phyloP scores from a whole-genome alignment of 2,797 vertebrate species.

The Acridotheres tristis region DNA sequence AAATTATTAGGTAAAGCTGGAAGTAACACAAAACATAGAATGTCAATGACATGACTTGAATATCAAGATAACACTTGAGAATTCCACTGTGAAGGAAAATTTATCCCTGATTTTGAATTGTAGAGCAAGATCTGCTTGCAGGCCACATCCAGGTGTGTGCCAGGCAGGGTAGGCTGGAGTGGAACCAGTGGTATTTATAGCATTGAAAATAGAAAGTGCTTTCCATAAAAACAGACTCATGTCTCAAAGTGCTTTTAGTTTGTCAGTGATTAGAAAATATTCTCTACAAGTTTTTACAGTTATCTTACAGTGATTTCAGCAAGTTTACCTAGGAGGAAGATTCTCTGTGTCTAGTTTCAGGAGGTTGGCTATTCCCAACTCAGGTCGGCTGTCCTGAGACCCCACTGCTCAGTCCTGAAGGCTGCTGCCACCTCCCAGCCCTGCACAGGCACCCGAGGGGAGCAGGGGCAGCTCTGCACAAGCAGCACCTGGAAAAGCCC shows the following conservation, averaged over 20 bases:
- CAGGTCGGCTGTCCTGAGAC: not conserved
- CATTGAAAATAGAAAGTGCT: constrained; percentile 51
- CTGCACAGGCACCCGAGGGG: no score
- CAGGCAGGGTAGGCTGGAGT: not conserved
- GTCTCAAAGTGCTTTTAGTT: constrained; percentile 71
- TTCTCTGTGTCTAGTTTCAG: not conserved
- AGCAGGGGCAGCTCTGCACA: not conserved
- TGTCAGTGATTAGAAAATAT: constrained; percentile 18
- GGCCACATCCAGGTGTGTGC: not conserved
- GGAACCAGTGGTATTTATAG: not conserved
- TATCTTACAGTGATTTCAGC: constrained; percentile 60
- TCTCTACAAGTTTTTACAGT: constrained; percentile 66
- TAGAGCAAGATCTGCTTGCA: not conserved
- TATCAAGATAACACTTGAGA: not conserved
- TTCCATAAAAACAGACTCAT: constrained; percentile 18
- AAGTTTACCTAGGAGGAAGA: not conserved
- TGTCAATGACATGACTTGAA: not conserved
- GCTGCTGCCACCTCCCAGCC: rapidly evolving
- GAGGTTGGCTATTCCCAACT: not conserved
- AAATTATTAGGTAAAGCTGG: not conserved
- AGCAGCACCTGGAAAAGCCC: not conserved
- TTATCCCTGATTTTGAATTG: not conserved
- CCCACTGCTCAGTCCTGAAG: not conserved
- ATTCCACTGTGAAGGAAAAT: not conserved
- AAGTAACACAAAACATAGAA: not conserved